Evolutionary conservation across 92 coral and sea anemone species (phyloP), one percentile per base, ranked within the genome.

Genomic region (Palythoa grandis): DNA sequence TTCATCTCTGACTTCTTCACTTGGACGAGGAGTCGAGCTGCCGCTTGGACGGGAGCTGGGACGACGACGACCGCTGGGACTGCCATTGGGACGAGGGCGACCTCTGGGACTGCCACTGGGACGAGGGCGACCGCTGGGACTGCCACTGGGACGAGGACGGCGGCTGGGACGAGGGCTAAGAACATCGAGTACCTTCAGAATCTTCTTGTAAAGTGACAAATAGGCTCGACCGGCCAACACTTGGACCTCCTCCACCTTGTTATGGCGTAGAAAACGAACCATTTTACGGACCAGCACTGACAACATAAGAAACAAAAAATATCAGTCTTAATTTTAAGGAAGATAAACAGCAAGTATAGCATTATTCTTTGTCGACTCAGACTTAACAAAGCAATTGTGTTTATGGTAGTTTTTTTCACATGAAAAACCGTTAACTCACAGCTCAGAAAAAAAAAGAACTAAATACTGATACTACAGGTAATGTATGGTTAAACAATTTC

Each of bases 171-270:
- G n/a, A 1, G 63, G 82, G 7, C 20, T 54, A 38, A 29, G 79
- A 54, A 10, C 66, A 24, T 19, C 22, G 22, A 1, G 61, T 14
- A 76, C 35, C 67, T 13, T 76, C 67, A 15, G 5, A 11, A 52
- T 50, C 11, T 17, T 54, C 66, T 9, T 53, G 11, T 11, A 72
- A 24, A 12, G 17, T 13, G 82, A 76, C 23, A 76, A 5, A 50
- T 76, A 76, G 48, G 68, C 23, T 24, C 82, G 68, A 29, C 82
- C 82, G 5, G 82, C 82, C 22, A 76, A 37, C 23, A 76, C 67
- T 76, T 76, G 82, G 82, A 67, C 82, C 23, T 22, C 20, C 14
- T 76, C 48, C 25, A 20, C 38, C 20, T 76, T 76, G 66, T 76
- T 29, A 0, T 54, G 82, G 19, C 25, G n/a, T 11, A 76, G 48